Evolutionary conservation across 2,888 invertebrate genomes (phyloP), one percentile per base, ranked within the genome.

Genomic region (Ichneumoninae sp.): DNA sequence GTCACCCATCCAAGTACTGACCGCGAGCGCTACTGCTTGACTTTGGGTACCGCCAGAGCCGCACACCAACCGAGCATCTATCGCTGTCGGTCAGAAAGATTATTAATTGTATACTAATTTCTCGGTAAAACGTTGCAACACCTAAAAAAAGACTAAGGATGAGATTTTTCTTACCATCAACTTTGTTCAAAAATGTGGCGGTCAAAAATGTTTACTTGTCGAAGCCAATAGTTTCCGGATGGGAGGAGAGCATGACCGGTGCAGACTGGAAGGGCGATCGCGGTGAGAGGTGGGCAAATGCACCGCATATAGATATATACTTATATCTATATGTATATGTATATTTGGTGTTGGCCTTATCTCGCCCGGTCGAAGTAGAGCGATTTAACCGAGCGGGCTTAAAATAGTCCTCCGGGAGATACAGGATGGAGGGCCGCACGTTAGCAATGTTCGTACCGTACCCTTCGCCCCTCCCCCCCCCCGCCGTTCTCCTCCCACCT

Each of bases 351-450:
- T 82, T 71, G 70, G 82, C 79, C 79, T 85, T 85, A 85, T 85
- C 85, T 82, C 50, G 71, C 47, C 50, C 57, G 85, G 71, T 85
- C 79, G 85, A 82, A 82, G 85, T 85, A 76, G 82, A 82, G 82
- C 85, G 85, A 85, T 85, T 85, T 82, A 85, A 80, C 82, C 85
- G 76, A 76, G 82, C 76, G 79, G 68, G 82, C 76, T 85, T 82
- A 80, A 85, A 85, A 85, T 76, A 82, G 85, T 82, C 85, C 85
- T 79, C 40, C 63, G 82, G 85, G 85, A 85, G 79, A 69, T 73
- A 80, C 60, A 80, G 82, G 63, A 77, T 85, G 68, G 85, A 83
- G 63, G 71, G 75, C 26, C n/a, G 36, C 70, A 60, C 52, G 75
- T 75, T 75, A 75, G 65, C 75, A 63, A 66, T 71, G 44, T 65